Percentiles rank a stretch among this genome's conserved stretches.
Conservation (phyloP, 1,140 invertebrate genomes). For the Drosophila pachea region DNA sequence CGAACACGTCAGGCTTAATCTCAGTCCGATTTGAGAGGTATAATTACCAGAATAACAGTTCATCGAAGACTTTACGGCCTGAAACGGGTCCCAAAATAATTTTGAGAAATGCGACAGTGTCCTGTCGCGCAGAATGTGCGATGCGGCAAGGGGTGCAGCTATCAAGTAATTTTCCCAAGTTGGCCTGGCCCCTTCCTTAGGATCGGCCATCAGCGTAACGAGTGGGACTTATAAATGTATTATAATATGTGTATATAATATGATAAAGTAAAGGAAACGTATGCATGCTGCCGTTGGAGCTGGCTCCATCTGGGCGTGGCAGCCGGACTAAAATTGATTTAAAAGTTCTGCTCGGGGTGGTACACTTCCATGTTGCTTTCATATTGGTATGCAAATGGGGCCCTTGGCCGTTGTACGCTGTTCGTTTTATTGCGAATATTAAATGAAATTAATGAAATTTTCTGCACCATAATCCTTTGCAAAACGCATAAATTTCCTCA, state of each 20-base stretch:
- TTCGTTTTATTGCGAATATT: slow-evolving; percentile 73
- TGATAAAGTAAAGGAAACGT: not conserved
- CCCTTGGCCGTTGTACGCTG: slow-evolving; percentile 4
- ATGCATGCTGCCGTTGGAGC: not conserved
- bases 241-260: slow-evolving; percentile 41
- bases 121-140: slow-evolving; percentile 52
- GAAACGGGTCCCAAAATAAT: slow-evolving; percentile 46
- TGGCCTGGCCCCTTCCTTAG: not conserved
- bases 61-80: slow-evolving; percentile 49
- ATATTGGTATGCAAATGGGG: slow-evolving; percentile 64
- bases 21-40: slow-evolving; percentile 35
- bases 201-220: slow-evolving; percentile 47
- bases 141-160: slow-evolving; percentile 46
- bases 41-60: slow-evolving; percentile 49
- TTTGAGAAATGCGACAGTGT: slow-evolving; percentile 36
- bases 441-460: slow-evolving; percentile 77
- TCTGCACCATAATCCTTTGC: slow-evolving; percentile 76
- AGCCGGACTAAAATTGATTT: slow-evolving; percentile 61
- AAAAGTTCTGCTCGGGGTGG: slow-evolving; percentile 38
- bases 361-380: slow-evolving; percentile 17
- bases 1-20: slow-evolving; percentile 26
- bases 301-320: slow-evolving; percentile 24
- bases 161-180: slow-evolving; percentile 24
- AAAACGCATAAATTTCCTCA: slow-evolving; percentile 75
- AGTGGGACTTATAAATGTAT: slow-evolving; percentile 55